A percentile compares a stretch with the other conserved stretches of the same genome.
Conservation (phyloP, 92 coral and sea anemone genomes). For the Palythoa grandis region DNA sequence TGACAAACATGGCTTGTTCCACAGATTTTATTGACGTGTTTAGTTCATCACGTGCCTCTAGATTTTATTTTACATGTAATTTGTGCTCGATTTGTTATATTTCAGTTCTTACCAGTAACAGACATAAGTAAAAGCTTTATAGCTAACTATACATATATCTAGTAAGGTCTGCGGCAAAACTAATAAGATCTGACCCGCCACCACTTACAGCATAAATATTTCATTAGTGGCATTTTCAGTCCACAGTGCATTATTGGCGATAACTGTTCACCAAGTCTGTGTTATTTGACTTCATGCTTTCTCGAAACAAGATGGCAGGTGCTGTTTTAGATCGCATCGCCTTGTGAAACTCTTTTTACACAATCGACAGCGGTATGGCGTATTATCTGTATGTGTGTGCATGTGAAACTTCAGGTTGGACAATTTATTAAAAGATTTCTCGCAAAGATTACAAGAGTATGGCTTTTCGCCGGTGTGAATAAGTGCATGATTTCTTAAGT, state of each 20-base stretch:
- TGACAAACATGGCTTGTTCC: background rate
- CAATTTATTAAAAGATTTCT: constrained; percentile 96
- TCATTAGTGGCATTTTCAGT: constrained; percentile 7
- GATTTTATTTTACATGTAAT: too few relatives aligned
- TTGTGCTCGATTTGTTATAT: too few relatives aligned
- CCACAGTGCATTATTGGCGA: constrained; percentile 19
- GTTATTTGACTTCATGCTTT: constrained; percentile 14
- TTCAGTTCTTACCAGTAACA: too few relatives aligned
- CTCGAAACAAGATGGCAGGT: constrained; percentile 61
- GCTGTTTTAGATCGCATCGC: constrained; percentile 96
- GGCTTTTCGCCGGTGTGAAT: constrained; percentile 99
- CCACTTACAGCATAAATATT: constrained; percentile 6
- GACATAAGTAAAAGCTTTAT: too few relatives aligned
- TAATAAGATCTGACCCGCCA: background rate
- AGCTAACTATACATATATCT: background rate
- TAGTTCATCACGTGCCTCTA: too few relatives aligned
- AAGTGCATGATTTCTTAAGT: constrained; percentile 92
- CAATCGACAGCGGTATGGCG: constrained; percentile 92
- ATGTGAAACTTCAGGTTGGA: constrained; percentile 96
- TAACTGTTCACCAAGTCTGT: constrained; percentile 19
- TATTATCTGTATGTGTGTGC: constrained; percentile 97
- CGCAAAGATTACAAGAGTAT: constrained; percentile 87
- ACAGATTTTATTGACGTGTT: background rate
- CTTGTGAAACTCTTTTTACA: constrained; percentile 89
- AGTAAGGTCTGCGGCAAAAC: background rate